These are phyloP conservation scores for Uromys caudimaculatus DNA, from an alignment of 2,797 vertebrate genomes.

Conservation along the genomic window DNA sequence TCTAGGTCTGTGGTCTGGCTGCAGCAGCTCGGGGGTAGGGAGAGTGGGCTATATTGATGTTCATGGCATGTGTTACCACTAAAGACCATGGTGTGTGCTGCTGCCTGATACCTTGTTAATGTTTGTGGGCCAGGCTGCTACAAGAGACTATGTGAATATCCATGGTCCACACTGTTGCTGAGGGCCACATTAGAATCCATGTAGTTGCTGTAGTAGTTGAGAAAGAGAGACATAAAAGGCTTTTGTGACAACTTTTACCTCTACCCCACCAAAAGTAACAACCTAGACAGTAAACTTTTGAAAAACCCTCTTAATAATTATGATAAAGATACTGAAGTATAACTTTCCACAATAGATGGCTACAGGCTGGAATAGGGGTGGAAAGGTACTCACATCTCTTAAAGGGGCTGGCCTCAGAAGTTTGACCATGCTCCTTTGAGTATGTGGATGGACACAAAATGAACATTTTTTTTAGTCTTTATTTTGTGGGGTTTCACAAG, in stretches of 20 bases:
- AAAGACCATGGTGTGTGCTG: background rate
- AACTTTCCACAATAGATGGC: background rate
- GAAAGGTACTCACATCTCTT: background rate
- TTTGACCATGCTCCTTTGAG: background rate
- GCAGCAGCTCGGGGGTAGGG: background rate
- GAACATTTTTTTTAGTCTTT: background rate
- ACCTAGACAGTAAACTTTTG: background rate
- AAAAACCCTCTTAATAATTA: background rate
- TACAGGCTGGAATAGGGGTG: background rate
- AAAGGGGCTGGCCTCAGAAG: background rate
- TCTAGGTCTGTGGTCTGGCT: too few relatives aligned
- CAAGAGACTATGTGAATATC: background rate
- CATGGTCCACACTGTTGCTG: background rate
- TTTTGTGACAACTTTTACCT: background rate
- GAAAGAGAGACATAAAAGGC: background rate
- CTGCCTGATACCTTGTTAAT: background rate
- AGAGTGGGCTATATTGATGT: background rate
- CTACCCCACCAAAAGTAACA: background rate
- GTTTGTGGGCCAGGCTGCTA: background rate
- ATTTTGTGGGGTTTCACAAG: background rate
- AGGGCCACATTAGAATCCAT: background rate
- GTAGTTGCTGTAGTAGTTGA: background rate
- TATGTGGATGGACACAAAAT: background rate
- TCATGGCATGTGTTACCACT: background rate
- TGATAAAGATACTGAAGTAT: background rate